Base-by-base conservation (phyloP, 2,113 vertebrate genomes). In the Scalopus aquaticus region DNA sequence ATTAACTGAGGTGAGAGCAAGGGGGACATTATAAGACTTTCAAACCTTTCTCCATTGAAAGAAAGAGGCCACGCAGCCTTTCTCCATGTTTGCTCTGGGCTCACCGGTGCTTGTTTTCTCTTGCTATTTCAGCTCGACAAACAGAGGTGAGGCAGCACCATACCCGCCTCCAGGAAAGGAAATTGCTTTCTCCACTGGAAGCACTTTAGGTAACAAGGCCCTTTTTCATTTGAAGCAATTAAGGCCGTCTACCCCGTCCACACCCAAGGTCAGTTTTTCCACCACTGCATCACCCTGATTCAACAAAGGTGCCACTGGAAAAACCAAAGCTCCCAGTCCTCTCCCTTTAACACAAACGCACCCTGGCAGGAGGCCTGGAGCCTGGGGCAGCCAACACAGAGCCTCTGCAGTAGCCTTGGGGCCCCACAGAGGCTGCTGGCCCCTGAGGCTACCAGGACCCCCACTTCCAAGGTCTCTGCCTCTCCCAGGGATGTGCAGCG, bases 301-400 rank as follows among this genome's bases (percentile, higher is more conserved):
- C 79, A 60, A 30, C 83, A 49, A 32, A 22, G 22, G n/a, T 17
- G 32, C 79, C 51, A 30, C 35, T 72, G 51, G 76, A 87, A 76
- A 90, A 74, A 85, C 62, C 73, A 88, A 88, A 42, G 62, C 44
- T 92, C 74, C n/a, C 81, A 86, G 85, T 20, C n/a, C 72, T n/a
- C 72, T 67, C 67, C n/a, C 7, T 64, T 83, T 83, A 72, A 8
- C 2, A 7, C 22, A 46, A 83, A 51, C 5, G 28, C 72, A 0
- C 24, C 76, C 35, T 69, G 67, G 90, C 56, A 64, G 70, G 92
- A 88, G 67, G 64, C 16, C 0, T 77, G 74, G 16, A 30, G 81
- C 51, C 49, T 51, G 49, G 7, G 65, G 79, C 5, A 1, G 78
- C 64, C 81, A 22, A 94, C 76, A 95, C 54, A 92, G 81, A 83